Conservation (phyloP, 2,888 invertebrate species). For the Cetonia aurata region DNA sequence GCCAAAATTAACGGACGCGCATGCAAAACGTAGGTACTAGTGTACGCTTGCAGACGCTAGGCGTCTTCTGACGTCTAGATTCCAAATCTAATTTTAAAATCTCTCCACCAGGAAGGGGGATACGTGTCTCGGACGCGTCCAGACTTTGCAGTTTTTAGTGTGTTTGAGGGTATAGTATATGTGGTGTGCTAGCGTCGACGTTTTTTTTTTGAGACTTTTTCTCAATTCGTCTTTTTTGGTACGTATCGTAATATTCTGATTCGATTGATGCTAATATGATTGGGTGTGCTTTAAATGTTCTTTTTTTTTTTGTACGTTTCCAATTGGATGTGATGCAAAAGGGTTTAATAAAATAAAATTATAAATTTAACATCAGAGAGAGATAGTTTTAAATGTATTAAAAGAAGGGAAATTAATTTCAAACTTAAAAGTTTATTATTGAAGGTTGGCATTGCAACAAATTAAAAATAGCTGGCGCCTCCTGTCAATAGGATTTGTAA, state of each 20-base stretch:
- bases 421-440: too few species aligned
- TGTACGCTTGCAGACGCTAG: constrained; percentile 16
- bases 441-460: too few species aligned
- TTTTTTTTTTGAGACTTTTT: constrained; percentile 34
- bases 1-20: constrained; percentile 33
- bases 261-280: too few species aligned
- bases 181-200: constrained; percentile 55
- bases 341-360: too few species aligned
- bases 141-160: constrained; percentile 64
- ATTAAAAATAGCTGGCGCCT: background rate
- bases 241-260: constrained; percentile 3
- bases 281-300: too few species aligned
- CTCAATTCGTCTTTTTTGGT: constrained; percentile 14
- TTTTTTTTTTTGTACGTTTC: too few species aligned
- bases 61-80: constrained; percentile 67
- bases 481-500: constrained; percentile 9
- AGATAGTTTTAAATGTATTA: too few species aligned
- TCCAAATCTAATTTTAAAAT: constrained; percentile 76
- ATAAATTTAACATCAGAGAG: too few species aligned
- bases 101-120: constrained; percentile 54
- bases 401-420: too few species aligned
- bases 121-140: constrained; percentile 57
- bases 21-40: too few species aligned
- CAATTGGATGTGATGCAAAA: too few species aligned
- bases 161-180: constrained; percentile 47